Evolutionary conservation across 2,797 vertebrate species (phyloP).

Genomic region (Typhlichthys eigenmanni): DNA sequence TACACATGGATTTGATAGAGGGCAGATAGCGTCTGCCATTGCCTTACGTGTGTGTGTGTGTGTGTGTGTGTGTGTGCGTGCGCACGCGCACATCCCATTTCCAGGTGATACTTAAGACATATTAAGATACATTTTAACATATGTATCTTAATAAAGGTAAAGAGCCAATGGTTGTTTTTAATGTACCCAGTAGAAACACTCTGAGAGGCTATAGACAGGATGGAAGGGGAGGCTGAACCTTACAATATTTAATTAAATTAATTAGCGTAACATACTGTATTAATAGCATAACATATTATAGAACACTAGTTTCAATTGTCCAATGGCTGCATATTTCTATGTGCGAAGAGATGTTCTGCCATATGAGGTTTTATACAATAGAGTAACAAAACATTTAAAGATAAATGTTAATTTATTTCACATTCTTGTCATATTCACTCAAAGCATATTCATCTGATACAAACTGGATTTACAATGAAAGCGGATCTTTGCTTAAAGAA

Average conservation of each 20-base stretch:
- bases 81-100: conserved; percentile 26
- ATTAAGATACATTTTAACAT: conserved; percentile 37
- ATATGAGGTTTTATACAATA: neutral
- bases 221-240: neutral
- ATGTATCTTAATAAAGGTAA: conserved; percentile 20
- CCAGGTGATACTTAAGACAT: conserved; percentile 33
- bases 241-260: conserved; percentile 12
- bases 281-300: no score
- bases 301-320: neutral
- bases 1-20: conserved; percentile 80
- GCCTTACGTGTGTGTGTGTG: conserved; percentile 35
- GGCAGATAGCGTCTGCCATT: conserved; percentile 73
- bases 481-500: conserved; percentile 21
- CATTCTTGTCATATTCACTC: no score
- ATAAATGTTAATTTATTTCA: no score
- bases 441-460: no score
- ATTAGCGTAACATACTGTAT: neutral
- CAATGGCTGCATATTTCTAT: conserved; percentile 3
- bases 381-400: no score
- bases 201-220: neutral
- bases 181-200: neutral
- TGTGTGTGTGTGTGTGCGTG: neutral
- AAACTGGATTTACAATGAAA: conserved; percentile 10
- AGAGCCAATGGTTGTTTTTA: neutral
- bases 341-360: neutral